phyloP scores from a whole-genome alignment of 2,888 invertebrate genomes.

The Eumerus sabulonum region DNA sequence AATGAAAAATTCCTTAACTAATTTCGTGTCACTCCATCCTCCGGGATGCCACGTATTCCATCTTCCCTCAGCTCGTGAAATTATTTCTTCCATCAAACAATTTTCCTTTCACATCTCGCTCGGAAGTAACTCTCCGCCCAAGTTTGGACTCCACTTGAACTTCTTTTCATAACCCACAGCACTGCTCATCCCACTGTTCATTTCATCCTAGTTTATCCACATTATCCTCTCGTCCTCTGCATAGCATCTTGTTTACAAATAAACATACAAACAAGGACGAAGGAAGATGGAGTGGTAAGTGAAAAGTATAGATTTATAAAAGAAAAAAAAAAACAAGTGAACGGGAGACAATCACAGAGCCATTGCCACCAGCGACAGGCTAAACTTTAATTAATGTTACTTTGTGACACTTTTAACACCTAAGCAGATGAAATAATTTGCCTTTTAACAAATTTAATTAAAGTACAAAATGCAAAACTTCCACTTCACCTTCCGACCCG shows the following conservation, averaged over 20 bases:
- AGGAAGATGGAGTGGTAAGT: no score
- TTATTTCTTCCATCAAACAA: neutral
- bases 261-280: slow-evolving; percentile 2
- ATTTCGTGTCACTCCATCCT: slow-evolving; percentile 18
- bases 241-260: no score
- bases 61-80: no score
- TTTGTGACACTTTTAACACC: slow-evolving; percentile 63
- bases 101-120: slow-evolving; percentile 31
- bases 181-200: slow-evolving; percentile 9
- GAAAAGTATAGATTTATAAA: neutral
- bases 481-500: neutral
- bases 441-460: slow-evolving; percentile 64
- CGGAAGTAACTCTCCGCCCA: slow-evolving; percentile 22
- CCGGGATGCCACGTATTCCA: no score
- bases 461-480: slow-evolving; percentile 55
- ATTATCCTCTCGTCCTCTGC: no score
- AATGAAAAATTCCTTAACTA: slow-evolving; percentile 26
- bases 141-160: neutral
- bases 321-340: slow-evolving; percentile 33
- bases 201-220: no score
- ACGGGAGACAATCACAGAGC: slow-evolving; percentile 38
- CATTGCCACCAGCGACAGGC: slow-evolving; percentile 43
- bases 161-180: slow-evolving; percentile 32
- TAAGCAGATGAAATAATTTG: slow-evolving; percentile 64
- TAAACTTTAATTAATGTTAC: slow-evolving; percentile 65